These are phyloP conservation scores for Leptinotarsa rubiginosa DNA, from an alignment of 2,888 invertebrate genomes.

Conservation along the genomic window DNA sequence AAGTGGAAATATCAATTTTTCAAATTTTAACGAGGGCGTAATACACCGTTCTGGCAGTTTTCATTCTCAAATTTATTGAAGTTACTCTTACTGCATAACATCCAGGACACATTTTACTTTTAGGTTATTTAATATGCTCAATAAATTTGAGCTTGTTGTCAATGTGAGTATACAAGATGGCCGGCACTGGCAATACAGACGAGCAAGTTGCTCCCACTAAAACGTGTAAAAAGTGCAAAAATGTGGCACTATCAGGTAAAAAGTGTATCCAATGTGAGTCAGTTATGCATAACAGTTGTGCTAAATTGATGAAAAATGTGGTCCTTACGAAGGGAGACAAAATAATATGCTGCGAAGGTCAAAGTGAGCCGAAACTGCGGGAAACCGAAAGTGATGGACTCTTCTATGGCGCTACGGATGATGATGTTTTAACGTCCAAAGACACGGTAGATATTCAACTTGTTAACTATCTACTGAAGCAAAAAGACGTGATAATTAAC, in stretches of 20 bases:
- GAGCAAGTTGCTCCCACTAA: constrained; percentile 8
- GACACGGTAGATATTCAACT: background rate
- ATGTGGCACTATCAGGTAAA: constrained; percentile 8
- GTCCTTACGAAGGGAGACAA: background rate
- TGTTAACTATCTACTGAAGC: background rate
- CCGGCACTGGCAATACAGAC: too few species aligned
- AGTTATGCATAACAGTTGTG: background rate
- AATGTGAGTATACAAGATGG: too few species aligned
- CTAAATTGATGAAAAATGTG: background rate
- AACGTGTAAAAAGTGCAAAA: constrained; percentile 13
- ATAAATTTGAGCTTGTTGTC: too few species aligned
- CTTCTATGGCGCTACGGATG: background rate
- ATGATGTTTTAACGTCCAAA: background rate
- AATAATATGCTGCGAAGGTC: constrained; percentile 3
- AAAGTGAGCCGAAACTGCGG: background rate
- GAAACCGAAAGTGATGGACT: background rate
- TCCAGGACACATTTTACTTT: too few species aligned
- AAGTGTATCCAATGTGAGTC: background rate
- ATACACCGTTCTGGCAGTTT: too few species aligned
- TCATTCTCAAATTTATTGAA: too few species aligned
- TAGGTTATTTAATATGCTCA: too few species aligned
- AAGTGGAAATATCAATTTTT: too few species aligned
- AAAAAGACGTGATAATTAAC: background rate
- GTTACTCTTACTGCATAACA: too few species aligned
- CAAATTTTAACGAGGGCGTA: too few species aligned